Evolutionary conservation across 2,797 vertebrate species (phyloP).

Genomic region (Scleropages formosus): DNA sequence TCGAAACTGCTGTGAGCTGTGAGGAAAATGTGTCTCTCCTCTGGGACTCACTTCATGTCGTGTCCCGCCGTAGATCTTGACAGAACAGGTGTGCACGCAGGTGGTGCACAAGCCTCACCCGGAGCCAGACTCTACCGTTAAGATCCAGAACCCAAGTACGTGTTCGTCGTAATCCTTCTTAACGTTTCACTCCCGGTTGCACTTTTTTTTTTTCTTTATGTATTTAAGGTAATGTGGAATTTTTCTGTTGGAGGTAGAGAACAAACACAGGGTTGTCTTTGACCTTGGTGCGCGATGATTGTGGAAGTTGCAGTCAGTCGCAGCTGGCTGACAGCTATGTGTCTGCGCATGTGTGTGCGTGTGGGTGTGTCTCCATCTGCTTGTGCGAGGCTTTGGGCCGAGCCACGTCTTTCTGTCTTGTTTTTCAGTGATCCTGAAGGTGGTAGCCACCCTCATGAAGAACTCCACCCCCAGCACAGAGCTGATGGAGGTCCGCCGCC

Average conservation of each 20-base stretch:
- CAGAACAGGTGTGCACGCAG: constrained; percentile 98
- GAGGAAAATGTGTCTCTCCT: too few species aligned
- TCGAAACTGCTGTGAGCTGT: too few species aligned
- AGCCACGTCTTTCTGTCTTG: too few species aligned
- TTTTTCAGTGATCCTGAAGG: constrained; percentile 96
- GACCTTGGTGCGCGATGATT: too few species aligned
- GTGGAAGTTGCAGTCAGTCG: too few species aligned
- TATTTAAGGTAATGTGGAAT: too few species aligned
- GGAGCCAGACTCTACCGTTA: constrained; percentile 95
- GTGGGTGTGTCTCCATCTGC: constrained; percentile 39
- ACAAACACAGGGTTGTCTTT: too few species aligned
- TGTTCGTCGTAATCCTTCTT: constrained; percentile 19
- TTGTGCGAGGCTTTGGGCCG: too few species aligned
- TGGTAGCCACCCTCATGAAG: constrained; percentile 95
- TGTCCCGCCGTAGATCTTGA: constrained; percentile 82
- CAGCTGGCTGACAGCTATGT: constrained; percentile 28
- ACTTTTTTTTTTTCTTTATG: too few species aligned
- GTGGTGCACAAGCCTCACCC: constrained; percentile 98
- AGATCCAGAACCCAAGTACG: constrained; percentile 99
- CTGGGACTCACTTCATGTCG: neutral
- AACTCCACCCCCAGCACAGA: constrained; percentile 90
- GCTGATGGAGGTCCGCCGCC: constrained; percentile 95
- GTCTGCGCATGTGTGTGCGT: constrained; percentile 31
- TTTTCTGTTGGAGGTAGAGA: too few species aligned
- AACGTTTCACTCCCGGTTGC: too few species aligned